These are phyloP conservation scores for Volucella inanis DNA, from an alignment of 2,888 invertebrate species.

Conservation along the genomic window DNA sequence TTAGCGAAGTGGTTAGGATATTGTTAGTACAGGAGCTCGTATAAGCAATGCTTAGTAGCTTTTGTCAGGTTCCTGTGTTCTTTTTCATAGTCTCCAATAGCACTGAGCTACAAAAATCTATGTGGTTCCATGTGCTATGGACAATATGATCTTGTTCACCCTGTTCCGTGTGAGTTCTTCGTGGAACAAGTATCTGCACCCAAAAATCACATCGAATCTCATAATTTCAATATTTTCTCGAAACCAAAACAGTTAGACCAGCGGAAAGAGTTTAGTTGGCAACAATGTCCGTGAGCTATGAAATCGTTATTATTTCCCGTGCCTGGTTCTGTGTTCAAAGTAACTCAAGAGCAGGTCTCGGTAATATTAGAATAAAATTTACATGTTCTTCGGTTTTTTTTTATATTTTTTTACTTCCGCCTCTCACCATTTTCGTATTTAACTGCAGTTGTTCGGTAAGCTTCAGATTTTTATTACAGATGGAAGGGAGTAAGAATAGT, in stretches of 20 bases:
- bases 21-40: too few relatives aligned
- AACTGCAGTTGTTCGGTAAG: slow-evolving; percentile 17
- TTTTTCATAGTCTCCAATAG: too few relatives aligned
- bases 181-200: too few relatives aligned
- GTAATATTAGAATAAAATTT: slow-evolving; percentile 71
- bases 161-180: too few relatives aligned
- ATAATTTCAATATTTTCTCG: neutral
- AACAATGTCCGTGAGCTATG: neutral
- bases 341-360: slow-evolving; percentile 43
- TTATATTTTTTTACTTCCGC: slow-evolving; percentile 2
- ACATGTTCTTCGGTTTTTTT: slow-evolving; percentile 44
- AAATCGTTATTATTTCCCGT: slow-evolving; percentile 9
- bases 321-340: slow-evolving; percentile 16
- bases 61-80: too few relatives aligned
- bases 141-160: too few relatives aligned
- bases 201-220: neutral
- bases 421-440: neutral
- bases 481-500: slow-evolving; percentile 9
- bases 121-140: too few relatives aligned
- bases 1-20: too few relatives aligned
- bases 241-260: too few relatives aligned
- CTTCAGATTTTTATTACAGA: slow-evolving; percentile 42
- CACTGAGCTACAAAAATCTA: too few relatives aligned
- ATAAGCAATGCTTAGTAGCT: too few relatives aligned
- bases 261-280: too few relatives aligned